Base-by-base conservation (phyloP, 2,888 invertebrate genomes). In the Papilio gigon region DNA sequence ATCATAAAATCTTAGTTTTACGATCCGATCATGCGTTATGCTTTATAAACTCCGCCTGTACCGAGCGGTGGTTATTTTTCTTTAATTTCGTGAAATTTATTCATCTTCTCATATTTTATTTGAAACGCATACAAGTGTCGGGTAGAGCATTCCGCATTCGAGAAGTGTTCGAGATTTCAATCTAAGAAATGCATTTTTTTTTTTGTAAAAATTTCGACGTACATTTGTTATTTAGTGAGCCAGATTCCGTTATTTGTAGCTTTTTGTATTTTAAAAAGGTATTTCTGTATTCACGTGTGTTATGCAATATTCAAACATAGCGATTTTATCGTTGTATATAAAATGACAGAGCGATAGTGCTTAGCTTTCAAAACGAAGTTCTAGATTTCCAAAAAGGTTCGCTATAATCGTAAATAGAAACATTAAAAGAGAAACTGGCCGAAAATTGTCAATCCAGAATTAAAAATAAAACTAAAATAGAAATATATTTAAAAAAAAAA, bases 131-230 rank as follows among this genome's bases (percentile, higher is more conserved):
- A 27, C 22, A 47, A 25, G 22, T 60, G 47, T 35, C 17, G 25
- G 17, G 63, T 50, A 37, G 50, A 50, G 22, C 56, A 59, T 35
- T 66, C 17, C 33, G 50, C 17, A 60, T 58, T 44, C 17, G 60
- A 12, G 60, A 37, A 20, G 47, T 47, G 20, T 63, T 2, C 27
- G 44, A 42, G 44, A 60, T 66, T 66, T 47, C 50, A 47, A 33
- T 35, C 35, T 60, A 25, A 50, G 47, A 60, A 66, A 66, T 50
- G 50, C 60, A 50, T 66, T 66, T 59, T 59, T 50, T 47, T 66
- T 60, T 47, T 60, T 35, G 9, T 35, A n/a, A 37, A 66, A 17
- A 22, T 56, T 40, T 56, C 25, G 65, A 65, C 30, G 53, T 64
- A 37, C 22, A 4, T 56, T 56, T 37, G 65, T 65, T 53, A 30